Base-by-base conservation (phyloP, 2,797 vertebrate genomes). In the Buphagus erythrorhynchus region DNA sequence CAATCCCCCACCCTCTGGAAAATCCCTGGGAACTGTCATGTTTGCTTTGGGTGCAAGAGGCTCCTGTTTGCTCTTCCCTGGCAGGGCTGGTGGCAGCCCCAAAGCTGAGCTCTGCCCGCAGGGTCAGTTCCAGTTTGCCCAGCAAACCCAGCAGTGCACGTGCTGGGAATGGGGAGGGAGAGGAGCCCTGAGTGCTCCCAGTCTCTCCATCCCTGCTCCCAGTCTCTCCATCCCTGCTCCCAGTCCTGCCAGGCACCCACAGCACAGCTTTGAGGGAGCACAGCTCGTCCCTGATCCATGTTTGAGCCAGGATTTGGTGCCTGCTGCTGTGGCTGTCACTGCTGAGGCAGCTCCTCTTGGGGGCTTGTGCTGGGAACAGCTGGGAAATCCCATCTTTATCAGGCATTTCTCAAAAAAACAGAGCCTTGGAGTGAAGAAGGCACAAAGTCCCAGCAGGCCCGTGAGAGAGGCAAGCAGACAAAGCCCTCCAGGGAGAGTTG, bases 241-340 rank as follows among this genome's bases (percentile, higher is more conserved):
- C 40, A 40, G 22, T 2, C 35, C 9, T 71, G 26, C 57, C 88
- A 48, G 4, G 8, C 62, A 29, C 14, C 67, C 67, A 22, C 0
- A 1, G 49, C 55, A 18, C 0, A 0, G 67, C 62, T 63, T 7
- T 51, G 8, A 38, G 26, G 3, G 35, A 28, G 36, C 1, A 9
- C 65, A 40, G 91, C 73, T 61, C 10, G 0, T 4, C 3, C 0
- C 61, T 11, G 61, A 0, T 16, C 68, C 0, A 0, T 0, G 0
- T 5, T 6, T 20, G 19, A 65, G 61, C 22, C 20, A 10, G 38
- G 0, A 1, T 26, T 22, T 4, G 38, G 14, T 46, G 74, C 48
- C 77, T 24, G 58, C 68, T 38, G 54, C 8, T 33, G 74, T 5
- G 73, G 58, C 51, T 84, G 69, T 19, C 49, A 1, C 6, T 24